Evolutionary conservation across 1,140 invertebrate genomes (phyloP), one percentile per base, ranked within the genome.

Genomic region (Bombus picipes): DNA sequence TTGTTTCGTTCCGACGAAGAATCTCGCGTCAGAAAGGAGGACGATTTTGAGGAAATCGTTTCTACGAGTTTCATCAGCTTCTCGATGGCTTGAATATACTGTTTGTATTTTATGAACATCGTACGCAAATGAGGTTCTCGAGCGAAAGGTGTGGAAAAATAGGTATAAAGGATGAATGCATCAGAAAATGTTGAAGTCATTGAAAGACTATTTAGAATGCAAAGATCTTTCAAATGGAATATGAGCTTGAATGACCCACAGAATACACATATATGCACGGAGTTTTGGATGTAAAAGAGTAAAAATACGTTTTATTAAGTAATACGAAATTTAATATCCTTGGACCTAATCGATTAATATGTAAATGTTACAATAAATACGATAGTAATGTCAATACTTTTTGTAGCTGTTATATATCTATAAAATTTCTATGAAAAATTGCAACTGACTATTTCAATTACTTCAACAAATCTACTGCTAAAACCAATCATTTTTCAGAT

Each of bases 361-460:
- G 15, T 18, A 47, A 47, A 47, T 47, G 47, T 18, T 47, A 47
- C 15, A 59, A 59, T 59, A 59, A 59, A 59, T 59, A 3, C 28
- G 37, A 71, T 34, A 65, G 28, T 22, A 74, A 82, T 81, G 34
- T 73, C 53, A 47, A 47, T 47, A 47, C 43, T 5, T 72, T 18
- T 15, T 47, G 47, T 47, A 47, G 5, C 18, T 47, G 47, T 47
- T 47, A 18, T 18, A 47, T 47, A 47, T 47, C 1, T 47, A 47
- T 47, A 47, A 47, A 18, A 18, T 32, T 57, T 9, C 10, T 12
- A 13, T 62, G 28, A 62, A 62, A 62, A 62, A n/a, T 28, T 62
- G 25, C 25, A 25, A 62, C 1, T 12, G 15, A 47, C 15, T 47
- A 47, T 47, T 47, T 47, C 47, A 18, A 18, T 6, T 47, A 47